A percentile compares a stretch with the other conserved stretches of the same genome.
phyloP scores from a whole-genome alignment of 2,113 vertebrate species.

The Phodopus roborovskii region DNA sequence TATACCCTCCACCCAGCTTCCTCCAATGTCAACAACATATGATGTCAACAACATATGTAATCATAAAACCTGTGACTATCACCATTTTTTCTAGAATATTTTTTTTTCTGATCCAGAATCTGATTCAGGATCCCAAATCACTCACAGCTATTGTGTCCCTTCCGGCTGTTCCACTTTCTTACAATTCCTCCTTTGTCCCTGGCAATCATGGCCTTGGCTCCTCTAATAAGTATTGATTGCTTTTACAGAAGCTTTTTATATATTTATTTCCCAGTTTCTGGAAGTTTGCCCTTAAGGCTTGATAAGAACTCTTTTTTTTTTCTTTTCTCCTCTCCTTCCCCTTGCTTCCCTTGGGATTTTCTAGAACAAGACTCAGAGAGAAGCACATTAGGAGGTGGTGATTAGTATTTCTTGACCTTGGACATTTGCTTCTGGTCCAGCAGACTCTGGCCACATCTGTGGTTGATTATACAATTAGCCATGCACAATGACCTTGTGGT shows the following conservation, averaged over 20 bases:
- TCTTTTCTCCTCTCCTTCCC: neutral
- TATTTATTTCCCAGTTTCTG: neutral
- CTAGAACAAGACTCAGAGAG: neutral
- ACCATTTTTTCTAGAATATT: neutral
- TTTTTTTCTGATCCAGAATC: slow-evolving; percentile 13
- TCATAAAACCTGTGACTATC: neutral
- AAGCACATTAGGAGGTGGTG: neutral
- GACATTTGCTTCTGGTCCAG: slow-evolving; percentile 46
- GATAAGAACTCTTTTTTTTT: neutral
- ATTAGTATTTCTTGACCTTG: slow-evolving; percentile 60
- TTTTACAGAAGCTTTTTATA: neutral
- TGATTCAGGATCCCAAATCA: neutral
- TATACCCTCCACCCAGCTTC: neutral
- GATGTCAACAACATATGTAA: neutral
- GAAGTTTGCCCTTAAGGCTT: neutral
- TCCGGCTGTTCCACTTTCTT: neutral
- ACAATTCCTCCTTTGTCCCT: neutral
- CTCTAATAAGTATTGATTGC: neutral
- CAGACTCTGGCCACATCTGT: slow-evolving; percentile 60
- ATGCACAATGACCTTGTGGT: neutral
- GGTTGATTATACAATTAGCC: slow-evolving; percentile 65
- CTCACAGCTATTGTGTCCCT: neutral
- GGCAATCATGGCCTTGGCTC: neutral
- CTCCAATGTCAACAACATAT: neutral
- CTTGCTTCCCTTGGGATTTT: slow-evolving; percentile 11